Evolutionary conservation across 2,113 vertebrate species (phyloP).

Genomic region (Sorex araneus): DNA sequence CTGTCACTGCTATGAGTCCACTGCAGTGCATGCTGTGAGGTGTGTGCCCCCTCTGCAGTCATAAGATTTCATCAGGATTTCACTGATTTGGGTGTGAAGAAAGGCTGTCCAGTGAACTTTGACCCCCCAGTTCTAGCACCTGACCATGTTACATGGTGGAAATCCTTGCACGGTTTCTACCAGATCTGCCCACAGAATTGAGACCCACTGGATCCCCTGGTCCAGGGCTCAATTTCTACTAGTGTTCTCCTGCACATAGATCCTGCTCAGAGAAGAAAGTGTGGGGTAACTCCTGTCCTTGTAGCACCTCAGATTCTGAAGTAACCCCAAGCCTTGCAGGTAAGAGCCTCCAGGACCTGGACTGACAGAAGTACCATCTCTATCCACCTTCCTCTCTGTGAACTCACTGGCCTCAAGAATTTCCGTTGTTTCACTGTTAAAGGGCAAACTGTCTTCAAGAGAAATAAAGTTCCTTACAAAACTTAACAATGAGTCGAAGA

Average conservation of each 20-base stretch:
- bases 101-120: neutral
- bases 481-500: neutral
- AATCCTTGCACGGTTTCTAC: neutral
- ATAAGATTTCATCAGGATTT: neutral
- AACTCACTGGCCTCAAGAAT: neutral
- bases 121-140: neutral
- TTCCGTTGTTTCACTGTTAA: neutral
- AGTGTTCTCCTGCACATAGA: neutral
- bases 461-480: neutral
- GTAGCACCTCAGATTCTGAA: neutral
- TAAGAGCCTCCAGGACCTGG: neutral
- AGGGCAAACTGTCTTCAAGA: neutral
- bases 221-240: neutral
- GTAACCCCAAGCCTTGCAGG: neutral
- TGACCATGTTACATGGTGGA: neutral
- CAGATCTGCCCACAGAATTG: neutral
- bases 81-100: neutral
- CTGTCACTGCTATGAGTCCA: neutral
- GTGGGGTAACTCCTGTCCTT: neutral
- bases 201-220: neutral
- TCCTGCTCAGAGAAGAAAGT: neutral
- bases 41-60: neutral
- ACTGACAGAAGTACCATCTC: neutral
- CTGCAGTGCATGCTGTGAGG: neutral
- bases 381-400: neutral